Conservation (phyloP, 2,113 vertebrate species). For the Grammomys dolichurus region DNA sequence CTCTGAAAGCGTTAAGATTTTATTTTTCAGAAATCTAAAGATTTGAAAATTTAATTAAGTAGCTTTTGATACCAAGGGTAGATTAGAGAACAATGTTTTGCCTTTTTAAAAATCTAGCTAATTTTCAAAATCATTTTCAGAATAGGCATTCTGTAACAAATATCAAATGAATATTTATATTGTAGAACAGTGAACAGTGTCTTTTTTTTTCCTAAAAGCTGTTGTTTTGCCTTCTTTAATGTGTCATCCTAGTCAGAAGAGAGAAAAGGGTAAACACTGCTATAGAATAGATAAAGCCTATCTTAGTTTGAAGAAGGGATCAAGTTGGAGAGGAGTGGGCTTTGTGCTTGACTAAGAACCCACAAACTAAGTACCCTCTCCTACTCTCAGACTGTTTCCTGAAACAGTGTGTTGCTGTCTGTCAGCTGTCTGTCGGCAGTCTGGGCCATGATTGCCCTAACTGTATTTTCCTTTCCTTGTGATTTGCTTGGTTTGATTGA, state of each 20-base stretch:
- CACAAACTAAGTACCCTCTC: slow-evolving; percentile 30
- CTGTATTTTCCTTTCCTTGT: slow-evolving; percentile 44
- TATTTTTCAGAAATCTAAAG: slow-evolving; percentile 23
- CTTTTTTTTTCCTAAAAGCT: slow-evolving; percentile 27
- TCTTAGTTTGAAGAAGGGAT: slow-evolving; percentile 55
- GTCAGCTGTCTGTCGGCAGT: background rate
- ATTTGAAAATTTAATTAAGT: slow-evolving; percentile 37
- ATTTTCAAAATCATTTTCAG: slow-evolving; percentile 43
- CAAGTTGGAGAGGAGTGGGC: background rate
- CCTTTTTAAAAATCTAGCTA: background rate
- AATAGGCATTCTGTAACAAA: slow-evolving; percentile 20
- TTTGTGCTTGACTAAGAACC: background rate
- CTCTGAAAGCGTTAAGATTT: background rate
- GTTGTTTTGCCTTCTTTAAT: background rate
- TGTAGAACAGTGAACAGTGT: background rate
- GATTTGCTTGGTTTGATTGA: slow-evolving; percentile 78
- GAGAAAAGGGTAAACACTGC: background rate
- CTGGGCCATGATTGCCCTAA: background rate
- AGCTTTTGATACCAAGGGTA: slow-evolving; percentile 41
- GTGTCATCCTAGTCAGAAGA: background rate
- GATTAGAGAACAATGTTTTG: slow-evolving; percentile 31
- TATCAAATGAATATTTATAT: background rate
- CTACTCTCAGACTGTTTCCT: slow-evolving; percentile 34
- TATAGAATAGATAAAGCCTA: background rate
- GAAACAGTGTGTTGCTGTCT: background rate